Evolutionary conservation across 2,797 vertebrate genomes (phyloP).

Genomic region (Menidia menidia): DNA sequence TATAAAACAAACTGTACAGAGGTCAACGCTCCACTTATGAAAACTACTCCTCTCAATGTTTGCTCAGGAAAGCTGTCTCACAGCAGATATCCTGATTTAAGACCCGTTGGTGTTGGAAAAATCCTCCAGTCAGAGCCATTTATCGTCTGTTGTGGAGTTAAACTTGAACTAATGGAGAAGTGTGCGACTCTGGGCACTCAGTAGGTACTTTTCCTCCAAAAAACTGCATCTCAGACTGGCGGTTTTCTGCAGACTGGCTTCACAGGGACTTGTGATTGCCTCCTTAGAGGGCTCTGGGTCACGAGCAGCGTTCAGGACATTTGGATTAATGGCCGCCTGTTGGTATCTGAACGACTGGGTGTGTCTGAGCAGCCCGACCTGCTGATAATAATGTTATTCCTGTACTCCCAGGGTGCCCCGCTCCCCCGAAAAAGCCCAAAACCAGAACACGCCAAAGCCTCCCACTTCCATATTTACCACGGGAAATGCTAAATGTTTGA

Average conservation of each 20-base stretch:
- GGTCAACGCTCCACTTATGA: neutral
- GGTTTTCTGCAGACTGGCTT: neutral
- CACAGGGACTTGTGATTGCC: constrained; percentile 16
- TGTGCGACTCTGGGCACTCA: constrained; percentile 10
- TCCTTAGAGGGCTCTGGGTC: constrained; percentile 26
- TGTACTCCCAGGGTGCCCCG: neutral
- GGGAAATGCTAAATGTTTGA: no score
- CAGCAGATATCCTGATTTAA: constrained; percentile 1
- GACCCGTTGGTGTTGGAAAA: no score
- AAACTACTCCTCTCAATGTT: neutral
- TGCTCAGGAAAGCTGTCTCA: neutral
- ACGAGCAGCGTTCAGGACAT: neutral
- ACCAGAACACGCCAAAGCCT: neutral
- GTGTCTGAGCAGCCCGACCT: constrained; percentile 35
- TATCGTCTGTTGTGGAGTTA: neutral
- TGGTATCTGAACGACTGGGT: constrained; percentile 33
- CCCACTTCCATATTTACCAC: neutral
- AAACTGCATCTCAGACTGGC: neutral
- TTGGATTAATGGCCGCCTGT: constrained; percentile 27
- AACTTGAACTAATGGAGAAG: no score
- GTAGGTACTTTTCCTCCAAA: constrained; percentile 8
- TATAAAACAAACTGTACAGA: neutral
- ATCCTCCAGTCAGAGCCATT: no score
- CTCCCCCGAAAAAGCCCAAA: neutral
- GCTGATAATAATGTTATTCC: constrained; percentile 6